phyloP scores from a whole-genome alignment of 2,888 invertebrate genomes.

The Diploptera punctata region DNA sequence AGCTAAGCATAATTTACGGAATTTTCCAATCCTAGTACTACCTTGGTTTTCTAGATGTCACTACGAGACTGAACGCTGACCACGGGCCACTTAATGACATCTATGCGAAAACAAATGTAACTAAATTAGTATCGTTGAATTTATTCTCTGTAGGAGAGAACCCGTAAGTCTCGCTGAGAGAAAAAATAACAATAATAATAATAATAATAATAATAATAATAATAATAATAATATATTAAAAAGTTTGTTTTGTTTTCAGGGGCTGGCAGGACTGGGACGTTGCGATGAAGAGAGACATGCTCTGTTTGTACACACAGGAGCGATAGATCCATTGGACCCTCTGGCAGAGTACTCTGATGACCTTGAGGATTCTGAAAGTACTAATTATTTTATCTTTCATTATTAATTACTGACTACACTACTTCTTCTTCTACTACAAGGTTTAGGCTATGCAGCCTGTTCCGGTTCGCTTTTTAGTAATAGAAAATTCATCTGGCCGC shows the following conservation, averaged over 20 bases:
- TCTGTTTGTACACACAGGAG: slow-evolving; percentile 10
- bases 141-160: no score
- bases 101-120: no score
- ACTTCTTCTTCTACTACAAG: not conserved
- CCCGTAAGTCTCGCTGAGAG: no score
- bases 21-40: no score
- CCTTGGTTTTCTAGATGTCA: no score
- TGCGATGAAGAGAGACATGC: slow-evolving; percentile 18
- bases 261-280: not conserved
- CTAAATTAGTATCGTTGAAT: no score
- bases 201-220: not conserved
- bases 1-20: no score
- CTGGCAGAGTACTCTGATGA: not conserved
- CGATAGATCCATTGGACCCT: slow-evolving; percentile 4
- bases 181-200: no score
- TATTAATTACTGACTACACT: not conserved
- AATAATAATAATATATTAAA: not conserved
- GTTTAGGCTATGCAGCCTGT: not conserved
- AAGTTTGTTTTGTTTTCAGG: not conserved
- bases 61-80: no score
- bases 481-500: no score
- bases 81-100: no score
- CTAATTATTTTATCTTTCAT: not conserved
- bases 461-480: no score
- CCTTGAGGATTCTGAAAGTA: slow-evolving; percentile 17